A percentile compares a stretch with the other conserved stretches of the same genome.
Evolutionary conservation across 2,888 invertebrate species (phyloP).

Genomic region (Zaprionus obscuricornis): DNA sequence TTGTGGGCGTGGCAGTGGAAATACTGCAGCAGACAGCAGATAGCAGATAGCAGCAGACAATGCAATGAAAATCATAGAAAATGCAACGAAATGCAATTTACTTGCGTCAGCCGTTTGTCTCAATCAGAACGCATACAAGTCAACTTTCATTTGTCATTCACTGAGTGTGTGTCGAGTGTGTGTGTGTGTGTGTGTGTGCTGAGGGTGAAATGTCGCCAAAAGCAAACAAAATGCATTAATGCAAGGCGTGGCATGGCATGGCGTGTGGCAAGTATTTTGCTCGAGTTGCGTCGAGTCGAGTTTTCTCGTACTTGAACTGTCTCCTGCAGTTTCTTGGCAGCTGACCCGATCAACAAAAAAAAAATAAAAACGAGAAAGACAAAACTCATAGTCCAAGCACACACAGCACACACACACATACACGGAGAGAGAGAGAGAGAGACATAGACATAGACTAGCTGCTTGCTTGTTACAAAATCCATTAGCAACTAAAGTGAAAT

Average conservation of each 20-base stretch:
- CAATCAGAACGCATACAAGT: conserved; percentile 57
- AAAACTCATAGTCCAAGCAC: conserved; percentile 9
- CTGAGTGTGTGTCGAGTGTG: conserved; percentile 23
- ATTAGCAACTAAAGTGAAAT: conserved; percentile 80
- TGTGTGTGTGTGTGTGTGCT: background rate
- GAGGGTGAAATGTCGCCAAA: conserved; percentile 39
- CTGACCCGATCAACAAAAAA: conserved; percentile 60
- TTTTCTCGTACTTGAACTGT: conserved; percentile 47
- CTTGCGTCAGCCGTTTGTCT: conserved; percentile 61
- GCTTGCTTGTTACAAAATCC: conserved; percentile 71
- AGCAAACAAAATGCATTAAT: conserved; percentile 79
- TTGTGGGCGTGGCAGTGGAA: conserved; percentile 12
- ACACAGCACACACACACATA: conserved; percentile 12
- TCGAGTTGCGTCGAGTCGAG: background rate
- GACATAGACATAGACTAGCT: conserved; percentile 12
- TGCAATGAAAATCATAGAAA: too few relatives aligned
- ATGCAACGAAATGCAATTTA: conserved; percentile 19
- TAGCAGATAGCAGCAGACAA: too few relatives aligned
- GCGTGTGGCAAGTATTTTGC: conserved; percentile 32
- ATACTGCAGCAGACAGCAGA: conserved; percentile 7
- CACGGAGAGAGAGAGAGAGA: too few relatives aligned
- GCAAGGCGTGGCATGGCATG: conserved; percentile 30
- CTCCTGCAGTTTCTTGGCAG: conserved; percentile 66
- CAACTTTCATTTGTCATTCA: conserved; percentile 76
- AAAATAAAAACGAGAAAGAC: conserved; percentile 18